Conservation (phyloP, 2,888 invertebrate species). For the Endomychus coccineus region DNA sequence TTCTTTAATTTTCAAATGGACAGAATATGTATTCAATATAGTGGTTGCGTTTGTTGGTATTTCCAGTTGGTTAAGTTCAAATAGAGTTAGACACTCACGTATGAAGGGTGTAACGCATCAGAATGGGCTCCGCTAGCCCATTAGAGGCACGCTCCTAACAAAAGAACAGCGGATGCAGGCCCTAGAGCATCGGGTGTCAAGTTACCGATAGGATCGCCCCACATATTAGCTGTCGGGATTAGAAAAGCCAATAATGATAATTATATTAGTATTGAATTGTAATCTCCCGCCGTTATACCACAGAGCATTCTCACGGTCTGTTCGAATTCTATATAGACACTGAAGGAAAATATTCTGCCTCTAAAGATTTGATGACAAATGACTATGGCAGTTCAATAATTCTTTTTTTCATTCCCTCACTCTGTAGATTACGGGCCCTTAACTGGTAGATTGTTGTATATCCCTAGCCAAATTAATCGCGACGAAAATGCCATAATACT, state of each 20-base stretch:
- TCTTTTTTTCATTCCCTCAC: no score
- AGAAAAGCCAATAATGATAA: slow-evolving; percentile 46
- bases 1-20: no score
- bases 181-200: slow-evolving; percentile 33
- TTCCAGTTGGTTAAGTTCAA: slow-evolving; percentile 12
- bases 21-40: no score
- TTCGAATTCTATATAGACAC: no score
- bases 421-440: no score
- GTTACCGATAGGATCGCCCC: slow-evolving; percentile 35
- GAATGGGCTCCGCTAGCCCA: slow-evolving; percentile 24
- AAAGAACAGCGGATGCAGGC: slow-evolving; percentile 31
- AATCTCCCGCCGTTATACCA: slow-evolving; percentile 30
- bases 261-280: slow-evolving; percentile 46
- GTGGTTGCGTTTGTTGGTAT: slow-evolving; percentile 12
- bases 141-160: slow-evolving; percentile 37
- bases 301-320: slow-evolving; percentile 13
- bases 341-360: no score
- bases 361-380: no score
- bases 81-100: not conserved
- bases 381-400: no score
- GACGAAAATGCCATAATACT: no score
- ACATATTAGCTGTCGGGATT: slow-evolving; percentile 38
- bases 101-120: not conserved
- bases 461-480: no score
- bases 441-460: no score